Conservation (phyloP, 2,888 invertebrate genomes). For the Antheraea assamensis region DNA sequence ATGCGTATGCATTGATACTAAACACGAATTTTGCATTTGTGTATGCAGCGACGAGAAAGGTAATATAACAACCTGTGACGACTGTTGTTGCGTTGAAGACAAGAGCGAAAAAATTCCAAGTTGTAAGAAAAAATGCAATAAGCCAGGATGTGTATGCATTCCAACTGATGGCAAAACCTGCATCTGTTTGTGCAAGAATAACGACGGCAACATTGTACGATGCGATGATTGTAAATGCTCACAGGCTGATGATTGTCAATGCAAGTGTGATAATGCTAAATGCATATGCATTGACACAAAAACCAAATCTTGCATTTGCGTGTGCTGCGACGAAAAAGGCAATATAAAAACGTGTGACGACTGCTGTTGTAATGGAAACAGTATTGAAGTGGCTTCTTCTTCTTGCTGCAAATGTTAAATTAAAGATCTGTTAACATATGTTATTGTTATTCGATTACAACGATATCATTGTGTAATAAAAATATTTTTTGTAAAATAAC, state of each 20-base stretch:
- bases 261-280: constrained; percentile 26
- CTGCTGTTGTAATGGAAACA: constrained; percentile 1
- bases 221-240: constrained; percentile 41
- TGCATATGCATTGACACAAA: constrained; percentile 50
- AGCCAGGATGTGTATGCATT: constrained; percentile 31
- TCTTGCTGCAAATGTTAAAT: not conserved
- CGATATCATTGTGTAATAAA: not conserved
- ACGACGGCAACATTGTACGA: constrained; percentile 27
- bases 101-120: not conserved
- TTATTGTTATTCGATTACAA: not conserved
- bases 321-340: constrained; percentile 38
- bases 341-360: constrained; percentile 24
- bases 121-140: constrained; percentile 25
- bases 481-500: not conserved
- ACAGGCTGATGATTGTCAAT: constrained; percentile 24
- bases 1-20: constrained; percentile 20
- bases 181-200: constrained; percentile 32
- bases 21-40: constrained; percentile 24
- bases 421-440: not conserved
- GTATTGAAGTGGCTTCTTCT: not conserved
- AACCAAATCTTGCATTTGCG: constrained; percentile 39
- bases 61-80: constrained; percentile 28
- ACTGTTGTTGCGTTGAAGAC: constrained; percentile 16
- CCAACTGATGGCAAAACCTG: constrained; percentile 30
- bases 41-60: constrained; percentile 35